Conservation (phyloP, 2,113 vertebrate species). For the Pipa parva region DNA sequence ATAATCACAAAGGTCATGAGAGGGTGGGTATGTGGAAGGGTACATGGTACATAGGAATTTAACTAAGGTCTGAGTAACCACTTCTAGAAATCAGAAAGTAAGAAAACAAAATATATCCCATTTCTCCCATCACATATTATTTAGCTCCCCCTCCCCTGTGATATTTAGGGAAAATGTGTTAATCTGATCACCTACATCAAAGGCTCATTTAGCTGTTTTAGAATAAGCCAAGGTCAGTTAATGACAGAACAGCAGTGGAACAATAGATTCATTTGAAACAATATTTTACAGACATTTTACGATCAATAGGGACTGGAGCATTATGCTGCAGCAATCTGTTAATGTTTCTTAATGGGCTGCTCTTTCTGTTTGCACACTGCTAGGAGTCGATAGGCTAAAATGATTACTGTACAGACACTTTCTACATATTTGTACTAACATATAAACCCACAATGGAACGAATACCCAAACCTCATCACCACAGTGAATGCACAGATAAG, state of each 20-base stretch:
- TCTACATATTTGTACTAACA: slow-evolving; percentile 47
- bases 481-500: too few relatives aligned
- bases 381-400: slow-evolving; percentile 74
- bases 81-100: background rate
- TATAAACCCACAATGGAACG: too few relatives aligned
- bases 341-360: slow-evolving; percentile 84
- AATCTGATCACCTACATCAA: slow-evolving; percentile 59
- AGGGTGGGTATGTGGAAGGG: slow-evolving; percentile 9
- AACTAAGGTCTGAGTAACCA: background rate
- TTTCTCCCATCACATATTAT: background rate
- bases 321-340: slow-evolving; percentile 85
- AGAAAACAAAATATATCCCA: slow-evolving; percentile 4
- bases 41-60: background rate
- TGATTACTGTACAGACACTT: slow-evolving; percentile 73
- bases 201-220: slow-evolving; percentile 62
- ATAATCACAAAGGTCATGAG: slow-evolving; percentile 27
- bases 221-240: slow-evolving; percentile 82
- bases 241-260: slow-evolving; percentile 61
- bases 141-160: slow-evolving; percentile 45
- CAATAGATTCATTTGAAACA: slow-evolving; percentile 84
- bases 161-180: slow-evolving; percentile 61
- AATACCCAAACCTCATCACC: too few relatives aligned
- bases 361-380: slow-evolving; percentile 70
- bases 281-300: slow-evolving; percentile 79
- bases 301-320: slow-evolving; percentile 85